Conservation (phyloP, 2,888 invertebrate genomes). For the Microctonus aethiopoides region DNA sequence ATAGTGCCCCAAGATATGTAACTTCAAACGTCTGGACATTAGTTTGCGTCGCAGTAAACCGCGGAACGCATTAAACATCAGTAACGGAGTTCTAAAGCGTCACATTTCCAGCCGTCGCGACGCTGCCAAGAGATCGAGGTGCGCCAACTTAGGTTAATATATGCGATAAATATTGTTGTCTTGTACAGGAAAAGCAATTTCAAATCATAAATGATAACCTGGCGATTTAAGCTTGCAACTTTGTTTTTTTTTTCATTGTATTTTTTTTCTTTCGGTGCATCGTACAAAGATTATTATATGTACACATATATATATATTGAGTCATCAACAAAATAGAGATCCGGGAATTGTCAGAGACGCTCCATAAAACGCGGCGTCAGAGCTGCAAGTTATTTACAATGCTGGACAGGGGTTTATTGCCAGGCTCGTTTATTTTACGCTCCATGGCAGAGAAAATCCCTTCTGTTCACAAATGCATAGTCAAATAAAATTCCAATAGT, state of each 20-base stretch:
- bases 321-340: slow-evolving; percentile 42
- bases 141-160: slow-evolving; percentile 3
- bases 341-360: slow-evolving; percentile 43
- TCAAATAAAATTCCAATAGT: background rate
- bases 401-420: slow-evolving; percentile 61
- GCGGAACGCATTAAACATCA: slow-evolving; percentile 64
- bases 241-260: background rate
- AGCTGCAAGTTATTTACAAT: slow-evolving; percentile 57
- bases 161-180: background rate
- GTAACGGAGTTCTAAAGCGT: slow-evolving; percentile 59
- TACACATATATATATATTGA: slow-evolving; percentile 32
- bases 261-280: background rate
- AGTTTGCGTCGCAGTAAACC: slow-evolving; percentile 62
- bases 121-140: slow-evolving; percentile 25
- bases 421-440: slow-evolving; percentile 52
- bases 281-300: background rate
- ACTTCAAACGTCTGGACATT: slow-evolving; percentile 57
- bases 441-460: background rate
- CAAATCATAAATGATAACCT: background rate
- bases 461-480: background rate
- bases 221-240: background rate
- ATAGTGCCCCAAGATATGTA: slow-evolving; percentile 39
- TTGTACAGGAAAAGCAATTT: background rate
- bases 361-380: slow-evolving; percentile 45
- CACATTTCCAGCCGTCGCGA: slow-evolving; percentile 39